Evolutionary conservation across 1,140 invertebrate species (phyloP), one percentile per base, ranked within the genome.

Genomic region (Diabrotica undecimpunctata): DNA sequence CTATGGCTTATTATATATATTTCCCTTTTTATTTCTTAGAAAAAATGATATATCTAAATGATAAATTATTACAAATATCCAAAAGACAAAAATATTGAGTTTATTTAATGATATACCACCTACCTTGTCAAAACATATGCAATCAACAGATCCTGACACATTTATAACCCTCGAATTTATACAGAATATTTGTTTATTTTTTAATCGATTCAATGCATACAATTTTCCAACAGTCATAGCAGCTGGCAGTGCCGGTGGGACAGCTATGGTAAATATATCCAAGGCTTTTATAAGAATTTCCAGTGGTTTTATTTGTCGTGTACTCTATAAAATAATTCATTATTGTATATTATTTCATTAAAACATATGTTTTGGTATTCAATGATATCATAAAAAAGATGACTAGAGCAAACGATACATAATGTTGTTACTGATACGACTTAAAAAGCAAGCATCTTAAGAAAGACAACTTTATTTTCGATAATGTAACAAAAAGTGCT

Each of bases 61-160:
- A n/a, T n/a, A n/a, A n/a, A n/a, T n/a, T n/a, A n/a, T n/a, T 25
- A 4, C 25, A 25, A 4, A 25, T 2, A 25, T 25, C 25, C 4
- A 1, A 25, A 25, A 25, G 25, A 25, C 4, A 25, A 25, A 25
- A 25, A 25, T 25, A 25, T 36, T 50, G 50, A 14, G 50, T 9
- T 9, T 14, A 60, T 60, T 59, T 4, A 39, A 14, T 10, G 36
- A 46, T 46, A 10, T 46, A 46, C 41, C 8, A 65, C 70, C 73
- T 73, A 95, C 93, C 89, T 99, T 99, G 80, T 99, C 97, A 80
- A 99, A 99, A 75, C 95, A 97, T 56, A 97, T 86, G 71, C 93
- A 91, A 80, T 98, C 93, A n/a, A 98, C 83, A 38, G 93, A 95
- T 0, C 97, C 97, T 69, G 92, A 92, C 12, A 98, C 92, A 75